Evolutionary conservation across 30 jellyfish, hydroid and myxozoan species (phyloP), one percentile per base, ranked within the genome.

Genomic region (Aurelia sp.): DNA sequence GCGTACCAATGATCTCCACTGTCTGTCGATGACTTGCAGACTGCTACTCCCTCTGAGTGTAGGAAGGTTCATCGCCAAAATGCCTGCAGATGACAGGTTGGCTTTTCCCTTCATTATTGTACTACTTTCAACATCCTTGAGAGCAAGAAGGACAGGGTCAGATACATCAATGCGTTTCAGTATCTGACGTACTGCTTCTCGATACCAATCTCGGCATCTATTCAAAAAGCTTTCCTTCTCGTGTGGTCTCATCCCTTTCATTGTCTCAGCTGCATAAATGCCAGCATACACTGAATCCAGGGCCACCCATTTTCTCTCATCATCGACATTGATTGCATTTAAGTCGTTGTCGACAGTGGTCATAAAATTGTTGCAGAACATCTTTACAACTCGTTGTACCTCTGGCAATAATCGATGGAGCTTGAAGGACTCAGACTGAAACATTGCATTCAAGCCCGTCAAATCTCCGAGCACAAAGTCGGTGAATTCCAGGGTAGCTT

Each of bases 401-500:
- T 81, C 91, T 1, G 70, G 81, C 13, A 79, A 24, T 13, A 76
- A 61, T 19, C 9, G 30, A 27, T 81, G 91, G 30, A 64, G 84
- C 22, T 81, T 16, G 51, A 83, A 83, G 21, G 27, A 73, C 13
- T 69, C 47, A 27, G 92, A 81, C 79, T 83, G 87, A 50, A 83
- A 83, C 8, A 68, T 35, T 51, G 64, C 18, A 68, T 52, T 67
- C 62, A 83, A 69, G 13, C 92, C 92, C 4, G 79, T 57, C 51
- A 83, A 21, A 13, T 83, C 70, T 9, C 92, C 80, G 21, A 67
- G 78, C 50, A 83, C 87, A 69, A 33, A 69, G 17, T 71, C 87
- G 58, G 44, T 47, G 58, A 69, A 83, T 22, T 83, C 92, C 48
- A 69, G 77, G 19, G 92, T 83, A 12, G 92, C 91, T 72, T 82